phyloP scores from a whole-genome alignment of 1,140 invertebrate genomes.

The Zaprionus tsacasi region DNA sequence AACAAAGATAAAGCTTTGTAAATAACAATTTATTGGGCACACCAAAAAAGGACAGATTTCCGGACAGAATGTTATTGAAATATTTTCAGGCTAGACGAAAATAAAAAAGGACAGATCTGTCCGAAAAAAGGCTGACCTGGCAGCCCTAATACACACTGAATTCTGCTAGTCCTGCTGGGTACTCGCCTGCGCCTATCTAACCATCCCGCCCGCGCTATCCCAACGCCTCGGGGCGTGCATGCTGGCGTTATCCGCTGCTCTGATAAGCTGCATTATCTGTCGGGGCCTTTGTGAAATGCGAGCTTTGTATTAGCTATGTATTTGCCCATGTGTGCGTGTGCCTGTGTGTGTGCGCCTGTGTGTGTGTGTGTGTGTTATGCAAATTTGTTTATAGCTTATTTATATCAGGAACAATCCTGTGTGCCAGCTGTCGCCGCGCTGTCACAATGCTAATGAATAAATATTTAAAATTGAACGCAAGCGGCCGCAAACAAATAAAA shows the following conservation, averaged over 20 bases:
- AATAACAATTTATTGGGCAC: no score
- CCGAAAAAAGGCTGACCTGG: no score
- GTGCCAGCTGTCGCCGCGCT: conserved; percentile 12
- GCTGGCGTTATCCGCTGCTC: conserved; percentile 54
- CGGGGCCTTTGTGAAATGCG: conserved; percentile 53
- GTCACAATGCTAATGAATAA: conserved; percentile 18
- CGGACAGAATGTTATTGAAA: no score
- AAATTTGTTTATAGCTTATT: conserved; percentile 37
- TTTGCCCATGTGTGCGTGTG: conserved; percentile 8
- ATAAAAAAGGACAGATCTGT: no score
- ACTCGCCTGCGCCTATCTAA: conserved; percentile 12
- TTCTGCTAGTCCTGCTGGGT: conserved; percentile 3
- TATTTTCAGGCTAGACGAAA: no score
- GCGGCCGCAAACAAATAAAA: conserved; percentile 45
- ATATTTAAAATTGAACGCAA: conserved; percentile 17
- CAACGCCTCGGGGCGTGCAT: conserved; percentile 29
- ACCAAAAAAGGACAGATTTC: no score
- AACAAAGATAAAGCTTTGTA: no score
- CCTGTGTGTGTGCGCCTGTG: background rate
- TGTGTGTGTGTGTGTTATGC: conserved; percentile 27
- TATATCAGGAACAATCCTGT: conserved; percentile 13
- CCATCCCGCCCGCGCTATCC: background rate
- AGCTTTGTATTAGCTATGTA: conserved; percentile 3
- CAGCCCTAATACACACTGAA: background rate
- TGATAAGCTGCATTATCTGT: conserved; percentile 71